These are phyloP conservation scores for Eriocheir sinensis DNA, from an alignment of 1,140 invertebrate species.

Conservation along the genomic window DNA sequence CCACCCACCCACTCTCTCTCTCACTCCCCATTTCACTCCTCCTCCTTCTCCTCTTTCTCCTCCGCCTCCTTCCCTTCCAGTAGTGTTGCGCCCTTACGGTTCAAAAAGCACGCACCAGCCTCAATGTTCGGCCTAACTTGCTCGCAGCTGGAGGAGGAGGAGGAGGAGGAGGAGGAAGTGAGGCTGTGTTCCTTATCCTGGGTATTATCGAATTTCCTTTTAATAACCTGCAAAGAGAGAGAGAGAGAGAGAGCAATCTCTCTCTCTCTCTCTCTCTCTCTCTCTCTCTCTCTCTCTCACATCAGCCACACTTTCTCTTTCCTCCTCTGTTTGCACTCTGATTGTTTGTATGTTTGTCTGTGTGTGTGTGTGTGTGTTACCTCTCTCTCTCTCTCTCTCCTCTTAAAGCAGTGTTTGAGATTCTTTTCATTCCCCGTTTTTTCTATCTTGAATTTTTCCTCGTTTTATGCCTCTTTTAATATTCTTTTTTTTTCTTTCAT, in stretches of 20 bases:
- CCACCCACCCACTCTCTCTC: not conserved
- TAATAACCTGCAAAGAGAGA: no score
- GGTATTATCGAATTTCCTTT: no score
- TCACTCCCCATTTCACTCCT: not conserved
- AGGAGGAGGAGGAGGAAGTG: not conserved
- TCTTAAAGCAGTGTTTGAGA: not conserved
- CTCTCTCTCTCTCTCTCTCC: not conserved
- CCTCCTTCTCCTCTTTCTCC: not conserved
- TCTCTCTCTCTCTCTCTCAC: not conserved
- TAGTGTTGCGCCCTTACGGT: not conserved
- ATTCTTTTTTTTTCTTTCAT: not conserved
- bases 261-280: not conserved
- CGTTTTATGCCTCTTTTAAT: no score
- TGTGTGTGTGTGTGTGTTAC: no score
- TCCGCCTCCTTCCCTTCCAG: not conserved
- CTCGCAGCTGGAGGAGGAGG: not conserved
- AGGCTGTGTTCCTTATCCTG: not conserved
- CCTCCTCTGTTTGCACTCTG: conserved; percentile 5
- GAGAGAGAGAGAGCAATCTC: no score
- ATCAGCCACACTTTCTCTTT: not conserved
- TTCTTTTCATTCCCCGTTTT: no score
- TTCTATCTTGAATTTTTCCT: not conserved
- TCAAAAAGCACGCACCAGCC: not conserved
- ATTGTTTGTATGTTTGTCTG: no score
- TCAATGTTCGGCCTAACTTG: not conserved